Conservation (phyloP, 2,797 vertebrate species). For the Neosilurus mollespiculum region DNA sequence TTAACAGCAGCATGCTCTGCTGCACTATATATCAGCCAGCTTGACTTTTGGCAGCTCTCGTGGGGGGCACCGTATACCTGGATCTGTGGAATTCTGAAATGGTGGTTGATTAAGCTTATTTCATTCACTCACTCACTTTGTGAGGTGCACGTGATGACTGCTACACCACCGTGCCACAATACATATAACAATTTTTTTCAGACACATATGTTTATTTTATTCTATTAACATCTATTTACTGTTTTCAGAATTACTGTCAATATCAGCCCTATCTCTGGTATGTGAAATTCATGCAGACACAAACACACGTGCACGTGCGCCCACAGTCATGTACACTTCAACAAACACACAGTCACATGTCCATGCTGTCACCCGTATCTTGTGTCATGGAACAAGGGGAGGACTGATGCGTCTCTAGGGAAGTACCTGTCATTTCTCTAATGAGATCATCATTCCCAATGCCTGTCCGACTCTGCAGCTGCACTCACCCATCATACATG, state of each 20-base stretch:
- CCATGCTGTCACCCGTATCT: conserved; percentile 31
- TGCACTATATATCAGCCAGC: conserved; percentile 48
- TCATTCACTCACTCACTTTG: too few species aligned
- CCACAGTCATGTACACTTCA: conserved; percentile 12
- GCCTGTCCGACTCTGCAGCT: not conserved
- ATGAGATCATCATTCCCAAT: conserved; percentile 29
- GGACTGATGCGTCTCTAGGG: conserved; percentile 35
- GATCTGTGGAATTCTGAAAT: not conserved
- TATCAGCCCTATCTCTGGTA: not conserved
- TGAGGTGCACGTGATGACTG: too few species aligned
- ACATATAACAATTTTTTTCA: too few species aligned
- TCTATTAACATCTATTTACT: not conserved
- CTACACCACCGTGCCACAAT: too few species aligned
- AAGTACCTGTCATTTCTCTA: conserved; percentile 39
- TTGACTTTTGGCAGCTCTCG: conserved; percentile 32
- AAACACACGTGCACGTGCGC: not conserved
- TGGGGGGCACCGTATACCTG: not conserved
- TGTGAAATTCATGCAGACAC: not conserved
- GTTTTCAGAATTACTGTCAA: not conserved
- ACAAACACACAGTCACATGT: conserved; percentile 19
- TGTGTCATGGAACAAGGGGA: conserved; percentile 7
- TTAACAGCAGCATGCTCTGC: conserved; percentile 51
- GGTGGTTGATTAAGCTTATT: not conserved
- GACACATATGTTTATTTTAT: not conserved
- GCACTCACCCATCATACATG: conserved; percentile 26